Conservation (phyloP, 1,140 invertebrate species). For the Atopsyche davidsoni region DNA sequence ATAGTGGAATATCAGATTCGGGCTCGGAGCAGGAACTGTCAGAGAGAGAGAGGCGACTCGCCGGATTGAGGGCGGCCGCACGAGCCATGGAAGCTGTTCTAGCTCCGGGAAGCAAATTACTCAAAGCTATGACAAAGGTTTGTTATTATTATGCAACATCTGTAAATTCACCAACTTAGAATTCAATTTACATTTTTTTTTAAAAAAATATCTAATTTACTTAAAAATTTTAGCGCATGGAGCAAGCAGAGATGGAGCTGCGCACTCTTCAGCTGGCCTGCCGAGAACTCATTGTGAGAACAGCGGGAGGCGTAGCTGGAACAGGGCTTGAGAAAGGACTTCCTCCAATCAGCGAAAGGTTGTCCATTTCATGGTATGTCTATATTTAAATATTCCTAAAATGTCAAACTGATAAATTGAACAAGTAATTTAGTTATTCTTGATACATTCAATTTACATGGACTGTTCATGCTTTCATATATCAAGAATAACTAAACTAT, state of each 20-base stretch:
- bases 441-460: too few species aligned
- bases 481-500: too few species aligned
- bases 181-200: neutral
- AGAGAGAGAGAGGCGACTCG: conserved; percentile 64
- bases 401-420: too few species aligned
- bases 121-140: conserved; percentile 51
- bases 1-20: conserved; percentile 71
- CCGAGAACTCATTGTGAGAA: conserved; percentile 63
- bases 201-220: too few species aligned
- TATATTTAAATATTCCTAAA: too few species aligned
- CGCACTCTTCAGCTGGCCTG: conserved; percentile 72
- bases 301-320: conserved; percentile 39
- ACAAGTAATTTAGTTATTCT: too few species aligned
- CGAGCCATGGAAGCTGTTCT: conserved; percentile 60
- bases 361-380: too few species aligned
- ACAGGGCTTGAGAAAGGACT: conserved; percentile 2
- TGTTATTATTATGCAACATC: conserved; percentile 1
- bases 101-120: conserved; percentile 57
- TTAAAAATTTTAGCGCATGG: conserved; percentile 63
- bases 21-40: conserved; percentile 68
- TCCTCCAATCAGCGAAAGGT: too few species aligned
- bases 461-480: too few species aligned
- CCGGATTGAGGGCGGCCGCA: conserved; percentile 58
- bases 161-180: neutral
- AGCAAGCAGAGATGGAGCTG: conserved; percentile 72